Base-by-base conservation (phyloP, 2,113 vertebrate genomes). In the Tetrax tetrax region DNA sequence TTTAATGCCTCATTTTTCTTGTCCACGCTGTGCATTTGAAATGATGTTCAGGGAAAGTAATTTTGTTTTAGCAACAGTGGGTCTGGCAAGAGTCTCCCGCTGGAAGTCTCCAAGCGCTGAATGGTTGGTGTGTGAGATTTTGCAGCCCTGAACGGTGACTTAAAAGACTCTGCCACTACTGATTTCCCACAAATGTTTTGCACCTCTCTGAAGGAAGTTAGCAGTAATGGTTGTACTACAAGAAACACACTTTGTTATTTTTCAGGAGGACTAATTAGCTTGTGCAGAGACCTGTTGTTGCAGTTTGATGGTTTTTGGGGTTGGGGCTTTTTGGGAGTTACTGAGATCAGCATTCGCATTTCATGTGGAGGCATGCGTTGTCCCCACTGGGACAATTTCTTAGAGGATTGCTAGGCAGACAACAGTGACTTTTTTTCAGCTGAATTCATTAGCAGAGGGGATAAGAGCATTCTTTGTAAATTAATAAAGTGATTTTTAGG, bases 1-100 rank as follows among this genome's bases (percentile, higher is more conserved):
- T 93, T 75, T 94, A 83, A 80, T 29, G 25, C 60, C 43, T 96
- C 33, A 2, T 90, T 92, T 90, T 90, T 89, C 75, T 88, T 86
- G 64, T 66, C 78, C 75, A 31, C 54, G 31, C 27, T 48, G 20
- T 33, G 56, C 43, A 12, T 87, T 87, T 74, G 22, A 71, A 86
- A 70, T 60, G 3, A 25, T 76, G 24, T 84, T 89, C 83, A 65
- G 61, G 47, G 63, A 74, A 80, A 64, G 13, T 56, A 74, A 56
- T 90, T 93, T 69, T 60, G 18, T 17, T 93, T 85, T 74, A 77
- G 54, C 57, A 87, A 65, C 65, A 72, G 50, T 35, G 29, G 47
- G 41, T 75, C 79, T 93, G 83, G 86, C 48, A 70, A 82, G 72
- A 89, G 43, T 48, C 35, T 96, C 50, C 77, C 3, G 7, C 37